Base-by-base conservation (phyloP, 2,113 vertebrate genomes). In the Neogobius melanostomus region DNA sequence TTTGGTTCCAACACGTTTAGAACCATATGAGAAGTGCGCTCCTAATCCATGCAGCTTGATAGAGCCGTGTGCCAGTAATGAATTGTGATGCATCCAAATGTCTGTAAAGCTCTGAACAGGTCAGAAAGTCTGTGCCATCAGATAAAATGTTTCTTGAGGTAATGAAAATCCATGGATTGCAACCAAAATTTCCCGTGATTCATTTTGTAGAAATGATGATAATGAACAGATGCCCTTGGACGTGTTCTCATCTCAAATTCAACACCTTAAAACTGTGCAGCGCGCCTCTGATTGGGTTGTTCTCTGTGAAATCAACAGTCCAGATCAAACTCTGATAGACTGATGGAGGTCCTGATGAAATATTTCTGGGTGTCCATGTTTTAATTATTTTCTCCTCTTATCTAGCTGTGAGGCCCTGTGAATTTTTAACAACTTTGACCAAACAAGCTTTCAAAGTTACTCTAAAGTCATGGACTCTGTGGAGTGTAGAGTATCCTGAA, bases 171-270 rank as follows among this genome's bases (percentile, higher is more conserved):
- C 73, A 57, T 70, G 75, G 49, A 77, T 82, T 79, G 66, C 16
- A 68, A 57, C 21, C 57, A 73, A 77, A 64, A 79, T 42, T 45
- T 68, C 43, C 46, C 70, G 64, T 10, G 21, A 71, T 74, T 77
- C 51, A 61, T 21, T 71, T 74, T 70, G 54, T 57, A 46, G 72
- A 77, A 62, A 79, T 3, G 69, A 66, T 80, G 63, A 75, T 81
- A 82, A 62, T 68, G 66, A 83, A 66, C n/a, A 71, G 62, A 70
- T 72, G 73, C 56, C 79, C 83, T 85, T 85, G 66, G 82, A 83
- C 75, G 71, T 57, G 44, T 59, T 76, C 50, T 70, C 62, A 82
- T 82, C 80, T 49, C 71, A 77, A 72, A 82, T 64, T 65, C 15
- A 44, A 46, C 36, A 64, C 14, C 48, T 47, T 60, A 48, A 12